A percentile compares a stretch with the other conserved stretches of the same genome.
Evolutionary conservation across 2,888 invertebrate species (phyloP).

Genomic region (Mimachlamys varia): DNA sequence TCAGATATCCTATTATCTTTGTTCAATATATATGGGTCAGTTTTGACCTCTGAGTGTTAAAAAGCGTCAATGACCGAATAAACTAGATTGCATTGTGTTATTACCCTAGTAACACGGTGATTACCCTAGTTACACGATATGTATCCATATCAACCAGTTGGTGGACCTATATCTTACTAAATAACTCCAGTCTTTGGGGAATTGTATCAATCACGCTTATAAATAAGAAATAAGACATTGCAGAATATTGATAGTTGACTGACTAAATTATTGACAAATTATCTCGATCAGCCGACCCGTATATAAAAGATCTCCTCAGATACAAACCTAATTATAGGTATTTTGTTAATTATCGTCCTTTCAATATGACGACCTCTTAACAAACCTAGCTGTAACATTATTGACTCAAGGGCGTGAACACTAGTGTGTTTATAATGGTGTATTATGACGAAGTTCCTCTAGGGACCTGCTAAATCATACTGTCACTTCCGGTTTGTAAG

Average conservation of each 20-base stretch:
- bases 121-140: not conserved
- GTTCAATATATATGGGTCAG: not conserved
- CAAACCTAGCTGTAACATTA: not conserved
- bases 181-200: not conserved
- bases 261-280: not conserved
- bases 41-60: not conserved
- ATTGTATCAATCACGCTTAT: not conserved
- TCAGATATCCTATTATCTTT: not conserved
- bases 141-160: not conserved
- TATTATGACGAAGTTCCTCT: not conserved
- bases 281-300: not conserved
- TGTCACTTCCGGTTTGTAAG: not conserved
- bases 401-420: not conserved
- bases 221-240: not conserved
- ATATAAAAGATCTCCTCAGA: not conserved
- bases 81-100: not conserved
- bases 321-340: not conserved
- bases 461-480: not conserved
- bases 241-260: not conserved
- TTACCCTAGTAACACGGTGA: not conserved
- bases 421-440: not conserved
- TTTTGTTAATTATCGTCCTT: not conserved
- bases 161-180: not conserved
- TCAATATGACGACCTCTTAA: not conserved
- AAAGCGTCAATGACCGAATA: conserved; percentile 6